Conservation (phyloP, 2,113 vertebrate genomes). For the Casuarius casuarius region DNA sequence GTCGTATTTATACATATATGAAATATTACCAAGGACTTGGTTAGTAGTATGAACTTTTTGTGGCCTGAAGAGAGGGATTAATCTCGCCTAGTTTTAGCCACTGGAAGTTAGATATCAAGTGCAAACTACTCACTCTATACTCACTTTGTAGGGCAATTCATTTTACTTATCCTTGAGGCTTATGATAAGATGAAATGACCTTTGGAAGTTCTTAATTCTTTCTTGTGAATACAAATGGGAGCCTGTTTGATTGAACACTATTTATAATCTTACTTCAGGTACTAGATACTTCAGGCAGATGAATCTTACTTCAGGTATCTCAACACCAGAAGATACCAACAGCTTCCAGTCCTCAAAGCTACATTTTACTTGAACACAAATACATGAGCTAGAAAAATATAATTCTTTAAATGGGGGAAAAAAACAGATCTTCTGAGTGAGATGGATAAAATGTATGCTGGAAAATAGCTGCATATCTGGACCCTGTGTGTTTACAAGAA, state of each 20-base stretch:
- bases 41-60: background rate
- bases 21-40: background rate
- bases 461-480: background rate
- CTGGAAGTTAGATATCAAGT: background rate
- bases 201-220: slow-evolving; percentile 12
- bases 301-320: background rate
- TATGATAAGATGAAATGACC: background rate
- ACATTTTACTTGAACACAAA: background rate
- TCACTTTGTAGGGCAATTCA: background rate
- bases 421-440: background rate
- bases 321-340: background rate
- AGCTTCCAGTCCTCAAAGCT: background rate
- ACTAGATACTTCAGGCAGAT: background rate
- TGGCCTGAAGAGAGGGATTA: background rate
- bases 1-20: background rate
- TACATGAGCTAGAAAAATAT: background rate
- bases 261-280: background rate
- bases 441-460: background rate
- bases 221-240: background rate
- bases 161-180: background rate
- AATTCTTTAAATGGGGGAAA: background rate
- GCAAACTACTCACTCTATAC: background rate
- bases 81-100: background rate
- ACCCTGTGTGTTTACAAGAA: background rate
- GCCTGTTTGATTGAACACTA: background rate